These are phyloP conservation scores for Brachyhypopomus occidentalis DNA, from an alignment of 2,113 vertebrate species.

Conservation along the genomic window DNA sequence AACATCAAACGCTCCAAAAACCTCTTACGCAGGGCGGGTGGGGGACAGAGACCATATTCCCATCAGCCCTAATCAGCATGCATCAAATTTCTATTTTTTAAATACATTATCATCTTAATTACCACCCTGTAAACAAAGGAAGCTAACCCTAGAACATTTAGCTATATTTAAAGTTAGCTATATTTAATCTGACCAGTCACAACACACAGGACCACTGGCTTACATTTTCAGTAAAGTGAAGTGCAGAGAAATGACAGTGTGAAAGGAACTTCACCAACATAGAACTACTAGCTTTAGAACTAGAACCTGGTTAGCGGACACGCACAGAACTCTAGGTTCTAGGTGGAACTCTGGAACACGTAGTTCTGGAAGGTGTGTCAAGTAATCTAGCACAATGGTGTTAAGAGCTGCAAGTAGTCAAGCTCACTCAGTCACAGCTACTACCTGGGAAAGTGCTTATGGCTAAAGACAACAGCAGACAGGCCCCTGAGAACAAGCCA, in stretches of 20 bases:
- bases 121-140: neutral
- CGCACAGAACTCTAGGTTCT: neutral
- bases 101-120: conserved; percentile 1
- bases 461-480: conserved; percentile 2
- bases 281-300: neutral
- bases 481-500: neutral
- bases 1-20: conserved; percentile 36
- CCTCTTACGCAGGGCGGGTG: neutral
- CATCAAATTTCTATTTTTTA: neutral
- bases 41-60: conserved; percentile 18
- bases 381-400: too few species aligned
- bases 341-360: neutral
- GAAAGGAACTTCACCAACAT: too few species aligned
- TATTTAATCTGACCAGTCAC: too few species aligned
- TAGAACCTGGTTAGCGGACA: neutral
- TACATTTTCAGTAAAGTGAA: too few species aligned
- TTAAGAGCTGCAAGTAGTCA: neutral
- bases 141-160: neutral
- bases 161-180: too few species aligned
- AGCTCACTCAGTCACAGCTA: neutral
- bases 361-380: neutral
- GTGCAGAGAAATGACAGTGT: too few species aligned
- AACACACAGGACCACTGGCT: too few species aligned
- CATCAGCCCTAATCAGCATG: neutral
- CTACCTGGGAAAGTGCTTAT: conserved; percentile 31